Evolutionary conservation across 2,888 invertebrate species (phyloP), one percentile per base, ranked within the genome.

Genomic region (Pilophorus perplexus): DNA sequence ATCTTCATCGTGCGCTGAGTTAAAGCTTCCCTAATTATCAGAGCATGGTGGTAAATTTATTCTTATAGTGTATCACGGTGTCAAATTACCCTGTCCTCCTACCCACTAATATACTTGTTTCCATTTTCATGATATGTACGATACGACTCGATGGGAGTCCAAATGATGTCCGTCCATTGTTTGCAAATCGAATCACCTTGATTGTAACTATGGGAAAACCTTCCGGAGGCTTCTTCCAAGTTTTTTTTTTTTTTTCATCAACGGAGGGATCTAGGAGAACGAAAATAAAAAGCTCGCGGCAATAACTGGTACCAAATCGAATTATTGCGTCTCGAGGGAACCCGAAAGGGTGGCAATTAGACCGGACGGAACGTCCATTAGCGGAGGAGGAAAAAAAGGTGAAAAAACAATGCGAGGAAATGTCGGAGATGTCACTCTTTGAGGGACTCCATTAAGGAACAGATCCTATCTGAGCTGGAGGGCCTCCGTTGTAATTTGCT

Each of bases 101-200:
- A n/a, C n/a, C n/a, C n/a, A n/a, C n/a, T n/a, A n/a, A n/a, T n/a
- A n/a, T n/a, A n/a, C n/a, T n/a, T n/a, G n/a, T n/a, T n/a, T n/a
- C 33, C 33, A 33, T 33, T 33, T 8, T 33, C 33, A 33, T 12
- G 33, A 8, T 33, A 33, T 12, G 33, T 33, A 33, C 33, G 33
- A 33, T 33, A n/a, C n/a, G 33, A 33, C 33, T 33, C 6, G 33
- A 33, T 33, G 33, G 6, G 33, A 33, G 33, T 33, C 33, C n/a
- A 33, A 62, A 46, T 22, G 14, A 22, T 62, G 62, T 62, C 62
- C 62, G 62, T 33, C 62, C 22, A 62, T 62, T 62, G 62, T 62
- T 44, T 62, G 62, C 62, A 62, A 62, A 62, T 62, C 48, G 46
- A 28, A 62, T 62, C 62, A 62, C 46, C 46, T 62, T 62, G 62